Percentiles rank a stretch among this genome's conserved stretches.
phyloP scores from a whole-genome alignment of 2,113 vertebrate species.

The Vanacampus margaritifer region DNA sequence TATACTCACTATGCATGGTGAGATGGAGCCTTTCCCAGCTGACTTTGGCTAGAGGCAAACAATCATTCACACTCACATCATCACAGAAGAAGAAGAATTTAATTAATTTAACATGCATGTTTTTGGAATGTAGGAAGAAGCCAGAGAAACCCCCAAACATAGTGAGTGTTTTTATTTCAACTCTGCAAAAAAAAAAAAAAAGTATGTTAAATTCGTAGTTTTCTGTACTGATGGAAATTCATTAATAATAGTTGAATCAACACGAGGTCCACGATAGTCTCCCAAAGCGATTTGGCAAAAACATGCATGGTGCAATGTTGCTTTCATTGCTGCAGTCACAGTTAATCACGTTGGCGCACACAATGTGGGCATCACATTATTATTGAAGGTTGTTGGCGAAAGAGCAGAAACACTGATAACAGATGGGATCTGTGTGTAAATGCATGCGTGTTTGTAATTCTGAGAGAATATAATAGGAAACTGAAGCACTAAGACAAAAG shows the following conservation, averaged over 20 bases:
- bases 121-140: not conserved
- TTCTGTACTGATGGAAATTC: not conserved
- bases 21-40: too few species aligned
- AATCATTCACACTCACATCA: not conserved
- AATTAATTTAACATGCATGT: not conserved
- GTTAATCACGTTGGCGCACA: constrained; percentile 29
- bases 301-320: constrained; percentile 17
- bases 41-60: not conserved
- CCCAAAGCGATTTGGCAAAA: not conserved
- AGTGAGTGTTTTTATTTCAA: too few species aligned
- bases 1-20: too few species aligned
- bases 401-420: constrained; percentile 21
- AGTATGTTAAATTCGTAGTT: too few species aligned
- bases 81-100: not conserved
- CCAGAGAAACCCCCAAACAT: not conserved
- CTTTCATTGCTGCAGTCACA: constrained; percentile 21
- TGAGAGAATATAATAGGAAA: constrained; percentile 46
- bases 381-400: constrained; percentile 30
- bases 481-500: constrained; percentile 19
- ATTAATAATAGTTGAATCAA: not conserved
- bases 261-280: not conserved
- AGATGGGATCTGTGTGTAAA: constrained; percentile 25
- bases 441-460: constrained; percentile 17
- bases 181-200: too few species aligned
- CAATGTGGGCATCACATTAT: constrained; percentile 37